Evolutionary conservation across 2,888 invertebrate genomes (phyloP), one percentile per base, ranked within the genome.

Genomic region (Epistrophella euchroma): DNA sequence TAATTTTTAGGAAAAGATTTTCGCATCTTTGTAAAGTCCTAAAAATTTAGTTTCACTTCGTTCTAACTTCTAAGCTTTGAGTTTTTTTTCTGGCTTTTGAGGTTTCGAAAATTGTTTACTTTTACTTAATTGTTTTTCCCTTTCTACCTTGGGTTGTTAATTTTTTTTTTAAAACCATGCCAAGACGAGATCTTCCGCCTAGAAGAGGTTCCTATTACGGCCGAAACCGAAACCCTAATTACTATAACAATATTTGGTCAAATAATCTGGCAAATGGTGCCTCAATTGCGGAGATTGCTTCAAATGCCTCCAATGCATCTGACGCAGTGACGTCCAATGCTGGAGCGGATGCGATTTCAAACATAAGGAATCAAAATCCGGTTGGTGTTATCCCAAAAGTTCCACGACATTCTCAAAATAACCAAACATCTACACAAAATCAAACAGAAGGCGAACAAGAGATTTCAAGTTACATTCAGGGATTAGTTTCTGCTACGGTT

Each of bases 391-490:
- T 17, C 4, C 43, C 43, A 43, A 43, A 43, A 43, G 43, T n/a
- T n/a, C 43, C 45, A 10, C 43, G 9, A 45, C n/a, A 45, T 3
- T 43, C n/a, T 6, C 45, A n/a, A 45, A 45, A 45, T 17, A 17
- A 45, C 9, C 45, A 45, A 45, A 45, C 45, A 17, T 45, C 45
- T n/a, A 17, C 45, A 5, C 17, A 45, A 45, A 45, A 45, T 45
- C 45, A 45, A 45, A 17, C 45, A 45, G 45, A 45, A 45, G 45
- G 9, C 17, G 55, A 32, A 32, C n/a, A n/a, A n/a, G 32, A 56
- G 5, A 17, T 56, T 32, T 32, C 32, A 15, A 32, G n/a, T 6
- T 56, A 56, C 10, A n/a, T 56, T 32, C 55, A 28, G 4, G 32
- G 32, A 56, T 17, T 56, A 28, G 55, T 56, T 32, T 22, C 52